phyloP scores from a whole-genome alignment of 2,888 invertebrate species.

The Sturmia bella region DNA sequence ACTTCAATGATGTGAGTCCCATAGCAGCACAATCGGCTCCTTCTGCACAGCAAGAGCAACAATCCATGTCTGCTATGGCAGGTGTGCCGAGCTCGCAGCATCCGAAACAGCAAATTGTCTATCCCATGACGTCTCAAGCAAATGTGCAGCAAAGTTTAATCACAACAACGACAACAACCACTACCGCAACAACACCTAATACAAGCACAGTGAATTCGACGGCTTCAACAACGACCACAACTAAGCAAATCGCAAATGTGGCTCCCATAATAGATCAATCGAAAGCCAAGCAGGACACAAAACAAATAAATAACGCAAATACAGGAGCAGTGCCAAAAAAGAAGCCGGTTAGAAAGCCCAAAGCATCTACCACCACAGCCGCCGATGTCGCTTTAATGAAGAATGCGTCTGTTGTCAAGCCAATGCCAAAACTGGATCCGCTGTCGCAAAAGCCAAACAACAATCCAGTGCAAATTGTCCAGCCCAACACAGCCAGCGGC shows the following conservation, averaged over 20 bases:
- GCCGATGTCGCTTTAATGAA: constrained; percentile 77
- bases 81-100: constrained; percentile 68
- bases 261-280: constrained; percentile 82
- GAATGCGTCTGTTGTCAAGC: constrained; percentile 80
- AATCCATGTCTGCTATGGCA: constrained; percentile 11
- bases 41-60: constrained; percentile 40
- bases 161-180: constrained; percentile 73
- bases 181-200: constrained; percentile 71
- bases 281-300: constrained; percentile 76
- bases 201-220: constrained; percentile 73
- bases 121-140: constrained; percentile 74
- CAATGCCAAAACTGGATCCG: constrained; percentile 81
- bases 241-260: constrained; percentile 81
- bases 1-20: constrained; percentile 81
- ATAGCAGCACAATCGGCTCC: constrained; percentile 70
- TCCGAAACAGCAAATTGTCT: constrained; percentile 81
- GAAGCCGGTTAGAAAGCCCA: constrained; percentile 78
- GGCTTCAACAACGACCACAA: constrained; percentile 74
- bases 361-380: constrained; percentile 75
- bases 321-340: constrained; percentile 76
- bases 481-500: constrained; percentile 80
- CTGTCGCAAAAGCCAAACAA: constrained; percentile 80
- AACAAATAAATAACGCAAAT: constrained; percentile 56
- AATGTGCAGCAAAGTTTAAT: constrained; percentile 74
- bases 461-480: constrained; percentile 81